These are phyloP conservation scores for Bactericera cockerelli DNA, from an alignment of 1,140 invertebrate species.

Conservation along the genomic window DNA sequence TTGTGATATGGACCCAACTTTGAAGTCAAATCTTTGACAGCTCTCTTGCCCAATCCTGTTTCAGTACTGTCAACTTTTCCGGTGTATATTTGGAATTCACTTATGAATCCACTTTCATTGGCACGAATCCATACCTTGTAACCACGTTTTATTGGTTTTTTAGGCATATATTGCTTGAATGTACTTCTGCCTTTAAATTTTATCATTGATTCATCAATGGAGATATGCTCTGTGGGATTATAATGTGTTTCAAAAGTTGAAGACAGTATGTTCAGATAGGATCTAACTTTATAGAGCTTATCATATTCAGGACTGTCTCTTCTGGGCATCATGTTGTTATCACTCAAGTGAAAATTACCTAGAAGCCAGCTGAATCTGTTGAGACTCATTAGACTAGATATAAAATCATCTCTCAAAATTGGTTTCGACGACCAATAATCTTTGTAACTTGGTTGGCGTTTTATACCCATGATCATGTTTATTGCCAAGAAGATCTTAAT, in stretches of 20 bases:
- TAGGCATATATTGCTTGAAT: conserved; percentile 24
- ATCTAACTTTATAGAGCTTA: conserved; percentile 24
- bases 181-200: conserved; percentile 22
- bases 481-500: conserved; percentile 22
- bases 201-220: conserved; percentile 23
- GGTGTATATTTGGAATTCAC: conserved; percentile 20
- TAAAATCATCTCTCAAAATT: conserved; percentile 26
- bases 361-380: conserved; percentile 30
- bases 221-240: conserved; percentile 13
- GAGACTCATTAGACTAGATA: conserved; percentile 27
- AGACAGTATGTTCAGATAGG: conserved; percentile 14
- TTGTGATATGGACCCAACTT: conserved; percentile 19
- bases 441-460: conserved; percentile 21
- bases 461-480: conserved; percentile 26
- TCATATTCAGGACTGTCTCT: conserved; percentile 18
- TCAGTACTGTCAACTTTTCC: conserved; percentile 19
- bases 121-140: conserved; percentile 20
- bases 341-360: conserved; percentile 23
- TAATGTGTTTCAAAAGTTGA: conserved; percentile 12
- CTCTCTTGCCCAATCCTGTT: conserved; percentile 19
- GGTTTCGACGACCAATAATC: conserved; percentile 28
- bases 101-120: conserved; percentile 15
- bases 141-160: conserved; percentile 22
- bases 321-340: conserved; percentile 20
- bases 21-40: conserved; percentile 20